Conservation (phyloP, 53 echinoderm and acorn worm species). For the Crossaster papposus region DNA sequence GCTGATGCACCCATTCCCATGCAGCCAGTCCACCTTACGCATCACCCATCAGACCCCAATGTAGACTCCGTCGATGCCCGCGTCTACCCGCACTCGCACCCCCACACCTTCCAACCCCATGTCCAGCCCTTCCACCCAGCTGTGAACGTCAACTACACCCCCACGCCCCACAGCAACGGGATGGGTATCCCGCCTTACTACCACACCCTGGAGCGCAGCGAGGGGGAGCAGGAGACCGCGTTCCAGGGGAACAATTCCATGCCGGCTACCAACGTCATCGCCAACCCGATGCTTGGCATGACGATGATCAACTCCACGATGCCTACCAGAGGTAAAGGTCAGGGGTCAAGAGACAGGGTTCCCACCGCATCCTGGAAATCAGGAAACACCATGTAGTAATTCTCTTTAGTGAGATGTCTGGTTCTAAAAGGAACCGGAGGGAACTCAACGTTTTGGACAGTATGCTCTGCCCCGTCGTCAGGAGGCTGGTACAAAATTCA, state of each 20-base stretch:
- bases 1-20: conserved; percentile 46
- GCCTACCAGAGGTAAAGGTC: conserved; percentile 37
- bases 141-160: conserved; percentile 41
- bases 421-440: too few relatives aligned
- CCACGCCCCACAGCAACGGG: conserved; percentile 50
- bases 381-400: too few relatives aligned
- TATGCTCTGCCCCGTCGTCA: too few relatives aligned
- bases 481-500: too few relatives aligned
- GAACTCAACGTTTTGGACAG: too few relatives aligned
- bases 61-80: not conserved
- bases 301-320: conserved; percentile 37
- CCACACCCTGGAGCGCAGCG: conserved; percentile 66
- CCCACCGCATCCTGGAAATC: too few relatives aligned
- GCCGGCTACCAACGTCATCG: conserved; percentile 54
- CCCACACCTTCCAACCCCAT: too few relatives aligned
- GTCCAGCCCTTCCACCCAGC: conserved; percentile 16
- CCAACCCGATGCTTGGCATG: conserved; percentile 43
- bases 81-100: too few relatives aligned
- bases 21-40: conserved; percentile 20
- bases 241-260: conserved; percentile 41
- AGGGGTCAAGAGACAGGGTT: too few relatives aligned
- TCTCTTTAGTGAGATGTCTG: too few relatives aligned
- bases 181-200: conserved; percentile 66
- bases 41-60: conserved; percentile 35
- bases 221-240: conserved; percentile 69